Base-by-base conservation (phyloP, 2,113 vertebrate genomes). In the Poicephalus gulielmi region DNA sequence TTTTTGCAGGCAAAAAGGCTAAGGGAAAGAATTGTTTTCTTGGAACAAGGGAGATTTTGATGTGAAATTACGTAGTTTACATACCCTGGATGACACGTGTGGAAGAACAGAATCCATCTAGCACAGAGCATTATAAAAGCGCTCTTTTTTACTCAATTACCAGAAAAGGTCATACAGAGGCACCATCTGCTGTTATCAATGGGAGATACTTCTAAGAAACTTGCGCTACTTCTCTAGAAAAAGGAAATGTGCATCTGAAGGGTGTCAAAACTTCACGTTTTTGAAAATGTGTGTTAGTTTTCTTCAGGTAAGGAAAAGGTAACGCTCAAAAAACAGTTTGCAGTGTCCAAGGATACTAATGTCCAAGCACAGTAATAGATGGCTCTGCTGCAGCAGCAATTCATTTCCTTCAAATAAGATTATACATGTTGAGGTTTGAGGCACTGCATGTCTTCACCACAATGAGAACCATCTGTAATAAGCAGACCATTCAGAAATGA, bases 351-450 rank as follows among this genome's bases (percentile, higher is more conserved):
- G 43, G 57, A 53, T 68, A 52, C 75, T 39, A 27, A 8, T 11
- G 66, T 62, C 52, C 80, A 63, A 60, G 43, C 57, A 59, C 64
- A 57, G 75, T 43, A 59, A 59, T 30, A 59, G 55, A 63, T 27
- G 33, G 60, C 59, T 60, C 68, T 1, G 75, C 59, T 69, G 49
- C 77, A 91, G 92, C 73, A 95, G 63, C 46, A 1, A 81, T 66
- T 86, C 31, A 76, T 79, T 79, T 86, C 86, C 88, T 85, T 83
- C 73, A 60, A 96, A 80, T 69, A 66, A 76, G 78, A 83, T 91
- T 74, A 47, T 49, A 57, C 62, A 53, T 82, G 67, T 76, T 94
- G 95, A 92, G 95, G 95, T 95, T 94, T 96, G 88, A 85, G 93
- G 92, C 91, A 63, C 77, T 68, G 80, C 82, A 71, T 3, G 30